Percentiles rank a stretch among this genome's conserved stretches.
Conservation (phyloP, 2,888 invertebrate genomes). For the Caenorhabditis sp. region DNA sequence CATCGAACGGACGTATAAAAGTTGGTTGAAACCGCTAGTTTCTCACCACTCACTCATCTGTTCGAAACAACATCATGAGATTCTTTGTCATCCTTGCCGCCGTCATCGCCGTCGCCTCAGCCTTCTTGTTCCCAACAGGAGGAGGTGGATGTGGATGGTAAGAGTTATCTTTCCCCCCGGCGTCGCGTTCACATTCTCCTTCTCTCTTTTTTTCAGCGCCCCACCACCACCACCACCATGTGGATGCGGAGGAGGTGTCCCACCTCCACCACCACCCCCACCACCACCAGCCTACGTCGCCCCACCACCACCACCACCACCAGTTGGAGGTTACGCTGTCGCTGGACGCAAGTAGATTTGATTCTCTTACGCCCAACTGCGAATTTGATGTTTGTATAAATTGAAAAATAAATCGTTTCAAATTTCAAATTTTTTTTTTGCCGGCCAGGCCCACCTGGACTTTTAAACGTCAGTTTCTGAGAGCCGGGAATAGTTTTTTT, state of each 20-base stretch:
- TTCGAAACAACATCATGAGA: conserved; percentile 28
- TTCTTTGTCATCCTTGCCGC: conserved; percentile 40
- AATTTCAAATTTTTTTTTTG: background rate
- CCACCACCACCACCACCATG: conserved; percentile 50
- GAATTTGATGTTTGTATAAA: background rate
- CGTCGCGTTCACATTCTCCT: too few relatives aligned
- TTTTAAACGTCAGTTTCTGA: too few relatives aligned
- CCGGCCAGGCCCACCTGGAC: too few relatives aligned
- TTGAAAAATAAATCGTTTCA: background rate
- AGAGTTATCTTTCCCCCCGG: background rate
- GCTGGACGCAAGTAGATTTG: conserved; percentile 4
- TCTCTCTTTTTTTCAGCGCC: conserved; percentile 24
- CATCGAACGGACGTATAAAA: background rate
- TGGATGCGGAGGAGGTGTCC: conserved; percentile 41
- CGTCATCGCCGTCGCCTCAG: conserved; percentile 33
- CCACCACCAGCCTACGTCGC: conserved; percentile 14
- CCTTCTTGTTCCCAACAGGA: conserved; percentile 45
- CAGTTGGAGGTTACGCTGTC: conserved; percentile 12
- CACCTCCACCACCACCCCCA: conserved; percentile 24
- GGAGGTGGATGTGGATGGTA: conserved; percentile 44
- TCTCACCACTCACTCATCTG: background rate
- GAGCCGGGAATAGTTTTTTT: too few relatives aligned
- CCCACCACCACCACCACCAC: conserved; percentile 10
- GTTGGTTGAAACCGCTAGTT: background rate
- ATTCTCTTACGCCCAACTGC: too few relatives aligned